Evolutionary conservation across 2,113 vertebrate genomes (phyloP).

Genomic region (Climacteris rufus): DNA sequence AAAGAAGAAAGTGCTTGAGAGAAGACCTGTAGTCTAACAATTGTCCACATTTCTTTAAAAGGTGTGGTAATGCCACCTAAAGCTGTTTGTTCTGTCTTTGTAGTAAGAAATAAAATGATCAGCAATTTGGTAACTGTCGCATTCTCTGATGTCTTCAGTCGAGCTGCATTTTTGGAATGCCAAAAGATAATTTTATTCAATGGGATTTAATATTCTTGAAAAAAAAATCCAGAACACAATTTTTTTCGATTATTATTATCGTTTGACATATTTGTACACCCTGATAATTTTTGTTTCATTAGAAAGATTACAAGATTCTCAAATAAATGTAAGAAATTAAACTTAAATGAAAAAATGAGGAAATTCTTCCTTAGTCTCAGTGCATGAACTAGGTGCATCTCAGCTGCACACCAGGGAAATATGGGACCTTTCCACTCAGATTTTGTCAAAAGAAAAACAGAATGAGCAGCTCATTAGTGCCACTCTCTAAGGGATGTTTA

Average conservation of each 20-base stretch:
- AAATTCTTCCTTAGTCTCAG: not conserved
- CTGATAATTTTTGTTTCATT: slow-evolving; percentile 17
- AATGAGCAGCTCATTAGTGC: not conserved
- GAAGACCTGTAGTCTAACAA: not conserved
- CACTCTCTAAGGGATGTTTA: not conserved
- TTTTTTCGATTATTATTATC: not conserved
- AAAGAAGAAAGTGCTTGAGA: not conserved
- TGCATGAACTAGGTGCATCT: not conserved
- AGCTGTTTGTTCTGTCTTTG: not conserved
- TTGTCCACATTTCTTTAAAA: not conserved
- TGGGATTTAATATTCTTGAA: not conserved
- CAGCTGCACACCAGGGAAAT: not conserved
- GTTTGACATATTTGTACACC: not conserved
- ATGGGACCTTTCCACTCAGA: not conserved
- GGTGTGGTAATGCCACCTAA: not conserved
- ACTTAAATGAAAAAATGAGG: not conserved
- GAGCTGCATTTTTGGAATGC: not conserved
- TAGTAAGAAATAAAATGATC: not conserved
- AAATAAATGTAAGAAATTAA: not conserved
- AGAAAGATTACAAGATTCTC: not conserved
- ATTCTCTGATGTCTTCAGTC: not conserved
- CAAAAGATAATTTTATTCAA: not conserved
- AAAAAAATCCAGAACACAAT: not conserved
- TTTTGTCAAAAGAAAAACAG: not conserved
- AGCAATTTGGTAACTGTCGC: not conserved